Base-by-base conservation (phyloP, 2,888 invertebrate genomes). In the Drosophila longiperda region DNA sequence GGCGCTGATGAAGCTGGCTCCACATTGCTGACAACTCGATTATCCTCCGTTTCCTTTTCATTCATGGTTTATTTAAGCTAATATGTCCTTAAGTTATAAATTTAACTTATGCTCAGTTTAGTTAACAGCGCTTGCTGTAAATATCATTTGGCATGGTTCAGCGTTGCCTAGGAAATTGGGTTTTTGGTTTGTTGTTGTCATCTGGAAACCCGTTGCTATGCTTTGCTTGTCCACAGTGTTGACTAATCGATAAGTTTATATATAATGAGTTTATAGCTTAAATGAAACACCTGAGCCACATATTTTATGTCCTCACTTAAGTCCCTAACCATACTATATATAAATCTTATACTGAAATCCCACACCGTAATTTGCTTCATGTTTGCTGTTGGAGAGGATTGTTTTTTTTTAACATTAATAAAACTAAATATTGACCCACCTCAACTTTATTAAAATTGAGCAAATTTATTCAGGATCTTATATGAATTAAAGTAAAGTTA, bases 151-250 rank as follows among this genome's bases (percentile, higher is more conserved):
- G 64, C 67, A 12, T 67, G 79, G 49, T 36, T 32, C n/a, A 38
- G 1, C 38, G 85, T 80, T 78, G 48, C 62, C 74, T n/a, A 66
- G 79, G 73, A 12, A 62, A 77, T 50, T 9, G 3, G 2, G 9
- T 4, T 5, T 9, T 9, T 15, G 33, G 20, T 9, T 40, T 64
- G 34, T 55, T 48, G 42, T 48, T 40, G 36, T 23, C 15, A 20
- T 48, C 32, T 9, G 36, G 7, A 26, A n/a, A 5, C 9, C 9
- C 61, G 73, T 75, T 62, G 55, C 42, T 26, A 65, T 15, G 53
- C 34, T 1, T 57, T 9, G 6, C 3, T 29, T 4, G 3, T 2
- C 8, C 33, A n/a, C 26, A 61, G 34, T 0, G 61, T 29, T 12
- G 61, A 54, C 8, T n/a, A 2, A 40, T 40, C 49, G 34, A 34